A percentile compares a stretch with the other conserved stretches of the same genome.
These are phyloP conservation scores for Porites lutea DNA, from an alignment of 64 coral and sea anemone genomes.

Conservation along the genomic window DNA sequence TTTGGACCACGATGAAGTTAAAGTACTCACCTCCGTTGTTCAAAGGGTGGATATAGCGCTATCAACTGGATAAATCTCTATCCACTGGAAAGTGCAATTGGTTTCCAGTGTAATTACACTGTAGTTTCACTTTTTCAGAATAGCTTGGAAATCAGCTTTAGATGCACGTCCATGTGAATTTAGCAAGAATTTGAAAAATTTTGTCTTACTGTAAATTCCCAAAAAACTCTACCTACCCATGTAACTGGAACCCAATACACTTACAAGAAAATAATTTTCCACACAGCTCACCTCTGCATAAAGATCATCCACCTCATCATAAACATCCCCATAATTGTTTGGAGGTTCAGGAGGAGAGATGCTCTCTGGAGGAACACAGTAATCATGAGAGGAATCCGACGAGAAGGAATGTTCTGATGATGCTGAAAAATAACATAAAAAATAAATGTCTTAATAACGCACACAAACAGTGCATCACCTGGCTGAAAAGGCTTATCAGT, in stretches of 20 bases:
- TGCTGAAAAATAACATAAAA: not conserved
- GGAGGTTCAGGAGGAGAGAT: conserved; percentile 41
- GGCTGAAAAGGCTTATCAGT: not conserved
- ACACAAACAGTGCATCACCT: not conserved
- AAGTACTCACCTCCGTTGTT: no score
- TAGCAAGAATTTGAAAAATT: no score
- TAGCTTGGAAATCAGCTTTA: no score
- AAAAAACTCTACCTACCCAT: no score
- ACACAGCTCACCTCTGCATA: conserved; percentile 32
- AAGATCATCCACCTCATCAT: conserved; percentile 35
- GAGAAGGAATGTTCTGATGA: conserved; percentile 44
- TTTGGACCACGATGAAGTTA: no score
- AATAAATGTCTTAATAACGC: not conserved
- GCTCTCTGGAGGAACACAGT: conserved; percentile 32
- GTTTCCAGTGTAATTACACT: no score
- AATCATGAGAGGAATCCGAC: conserved; percentile 50
- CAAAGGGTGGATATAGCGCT: no score
- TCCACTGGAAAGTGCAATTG: no score
- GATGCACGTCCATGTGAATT: no score
- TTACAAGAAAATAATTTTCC: not conserved
- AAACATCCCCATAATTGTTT: not conserved
- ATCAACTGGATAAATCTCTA: no score
- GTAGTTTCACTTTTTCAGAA: no score
- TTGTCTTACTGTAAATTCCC: no score
- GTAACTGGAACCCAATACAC: not conserved